Evolutionary conservation across 2,888 invertebrate genomes (phyloP), one percentile per base, ranked within the genome.

Genomic region (Scaptomyza tumidula): DNA sequence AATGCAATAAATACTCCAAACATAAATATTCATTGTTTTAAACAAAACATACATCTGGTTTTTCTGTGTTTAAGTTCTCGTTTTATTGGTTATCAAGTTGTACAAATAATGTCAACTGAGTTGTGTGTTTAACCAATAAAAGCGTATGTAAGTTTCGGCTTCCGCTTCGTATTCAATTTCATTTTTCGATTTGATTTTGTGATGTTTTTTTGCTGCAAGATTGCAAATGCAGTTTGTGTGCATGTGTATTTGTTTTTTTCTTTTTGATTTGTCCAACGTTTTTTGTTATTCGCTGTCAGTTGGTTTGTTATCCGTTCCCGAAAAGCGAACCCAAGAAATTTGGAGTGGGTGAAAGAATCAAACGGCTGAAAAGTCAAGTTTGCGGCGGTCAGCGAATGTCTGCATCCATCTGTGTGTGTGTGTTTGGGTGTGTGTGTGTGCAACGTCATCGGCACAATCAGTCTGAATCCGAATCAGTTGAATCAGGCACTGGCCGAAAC

Each of bases 291-390:
- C 41, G 35, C 52, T 50, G 49, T 31, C 54, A 43, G 45, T 55
- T 48, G 66, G 46, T 63, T 67, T 84, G 81, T 80, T 80, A 80
- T 84, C 85, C 84, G 78, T 84, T 80, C 80, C 58, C 60, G 24
- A 54, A 52, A 52, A 46, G 45, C n/a, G 6, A 2, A 13, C 19
- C 13, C 19, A 27, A 27, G 24, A n/a, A 11, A 27, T 7, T 10
- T 24, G 59, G 59, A 56, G 53, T 43, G 13, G 54, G 49, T 54
- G 35, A 58, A 29, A 33, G 66, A 53, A 48, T 29, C 27, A 13
- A 50, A 16, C 37, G 33, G 60, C 31, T 58, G 43, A 35, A 63
- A 59, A 59, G 59, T 16, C 43, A 52, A 59, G 55, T 55, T 64
- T 54, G 67, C 11, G 43, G 24, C 33, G n/a, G 29, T 48, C 6